Percentiles rank a stretch among this genome's conserved stretches.
Conservation (phyloP, 37 sponge, comb jelly and placozoan species). For the Spongilla lacustris region DNA sequence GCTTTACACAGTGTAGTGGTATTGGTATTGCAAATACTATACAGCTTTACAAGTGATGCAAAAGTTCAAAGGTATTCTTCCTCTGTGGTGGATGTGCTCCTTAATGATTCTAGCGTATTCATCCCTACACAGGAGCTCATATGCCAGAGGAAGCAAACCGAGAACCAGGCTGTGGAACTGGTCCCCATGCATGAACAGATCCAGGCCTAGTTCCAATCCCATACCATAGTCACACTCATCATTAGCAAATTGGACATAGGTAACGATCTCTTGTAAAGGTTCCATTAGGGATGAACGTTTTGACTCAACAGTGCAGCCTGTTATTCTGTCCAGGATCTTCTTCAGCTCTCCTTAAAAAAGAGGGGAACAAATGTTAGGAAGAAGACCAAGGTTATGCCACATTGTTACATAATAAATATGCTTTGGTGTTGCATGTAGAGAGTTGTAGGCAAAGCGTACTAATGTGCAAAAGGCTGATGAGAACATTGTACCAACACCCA, state of each 20-base stretch:
- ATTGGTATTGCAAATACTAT: no score
- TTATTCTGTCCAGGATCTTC: constrained; percentile 68
- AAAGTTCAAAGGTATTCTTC: constrained; percentile 13
- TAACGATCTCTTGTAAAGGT: constrained; percentile 80
- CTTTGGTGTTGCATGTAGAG: no score
- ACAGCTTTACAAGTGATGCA: background rate
- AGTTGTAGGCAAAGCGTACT: no score
- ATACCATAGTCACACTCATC: constrained; percentile 98
- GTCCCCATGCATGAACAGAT: constrained; percentile 79
- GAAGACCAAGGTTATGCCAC: no score
- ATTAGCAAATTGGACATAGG: constrained; percentile 92
- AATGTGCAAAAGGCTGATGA: no score
- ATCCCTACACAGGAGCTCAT: constrained; percentile 76
- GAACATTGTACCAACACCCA: no score
- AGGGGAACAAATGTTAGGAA: no score
- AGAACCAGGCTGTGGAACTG: constrained; percentile 34
- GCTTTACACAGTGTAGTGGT: no score
- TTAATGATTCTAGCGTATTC: constrained; percentile 60
- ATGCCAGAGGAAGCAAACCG: constrained; percentile 73
- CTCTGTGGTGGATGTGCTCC: constrained; percentile 59
- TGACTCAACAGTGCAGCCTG: constrained; percentile 11
- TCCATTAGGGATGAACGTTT: constrained; percentile 52
- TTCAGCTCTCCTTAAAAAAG: constrained; percentile 54
- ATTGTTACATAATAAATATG: no score
- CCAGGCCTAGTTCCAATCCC: constrained; percentile 92